These are phyloP conservation scores for Melanotaenia maccullochi DNA, from an alignment of 2,797 vertebrate species.

Conservation along the genomic window DNA sequence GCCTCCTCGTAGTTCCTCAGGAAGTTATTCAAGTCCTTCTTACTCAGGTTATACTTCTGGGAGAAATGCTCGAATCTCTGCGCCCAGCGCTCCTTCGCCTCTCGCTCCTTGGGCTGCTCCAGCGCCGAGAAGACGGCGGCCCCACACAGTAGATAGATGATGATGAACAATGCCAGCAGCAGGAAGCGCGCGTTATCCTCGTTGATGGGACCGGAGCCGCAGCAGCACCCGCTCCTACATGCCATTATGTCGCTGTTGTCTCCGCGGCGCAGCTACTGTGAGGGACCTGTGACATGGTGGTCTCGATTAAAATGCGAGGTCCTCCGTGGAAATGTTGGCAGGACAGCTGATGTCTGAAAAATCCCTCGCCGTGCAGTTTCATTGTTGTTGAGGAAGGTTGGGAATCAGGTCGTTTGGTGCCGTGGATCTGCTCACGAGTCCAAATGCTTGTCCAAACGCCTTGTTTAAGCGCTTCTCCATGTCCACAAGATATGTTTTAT, in stretches of 20 bases:
- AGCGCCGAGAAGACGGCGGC: slow-evolving; percentile 95
- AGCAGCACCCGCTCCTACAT: slow-evolving; percentile 84
- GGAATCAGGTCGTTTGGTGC: neutral
- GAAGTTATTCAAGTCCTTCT: slow-evolving; percentile 86
- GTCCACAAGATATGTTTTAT: neutral
- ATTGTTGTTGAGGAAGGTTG: neutral
- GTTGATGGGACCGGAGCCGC: slow-evolving; percentile 84
- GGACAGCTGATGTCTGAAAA: neutral
- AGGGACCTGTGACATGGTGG: slow-evolving; percentile 61
- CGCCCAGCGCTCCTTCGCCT: slow-evolving; percentile 90
- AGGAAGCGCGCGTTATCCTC: slow-evolving; percentile 94
- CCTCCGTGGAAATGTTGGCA: slow-evolving; percentile 9
- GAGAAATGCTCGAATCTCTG: slow-evolving; percentile 89
- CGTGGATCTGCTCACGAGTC: slow-evolving; percentile 8
- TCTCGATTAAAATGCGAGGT: slow-evolving; percentile 30
- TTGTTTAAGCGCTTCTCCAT: neutral
- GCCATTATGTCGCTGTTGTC: slow-evolving; percentile 83
- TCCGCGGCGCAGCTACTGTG: slow-evolving; percentile 39
- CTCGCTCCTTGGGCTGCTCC: slow-evolving; percentile 89
- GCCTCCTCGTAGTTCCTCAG: slow-evolving; percentile 92
- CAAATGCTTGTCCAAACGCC: neutral
- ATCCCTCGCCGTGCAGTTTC: slow-evolving; percentile 15
- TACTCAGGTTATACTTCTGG: slow-evolving; percentile 88
- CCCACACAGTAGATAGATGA: slow-evolving; percentile 90
- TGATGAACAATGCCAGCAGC: slow-evolving; percentile 88